Evolutionary conservation across 2,797 vertebrate species (phyloP).

Genomic region (Melanogrammus aeglefinus): DNA sequence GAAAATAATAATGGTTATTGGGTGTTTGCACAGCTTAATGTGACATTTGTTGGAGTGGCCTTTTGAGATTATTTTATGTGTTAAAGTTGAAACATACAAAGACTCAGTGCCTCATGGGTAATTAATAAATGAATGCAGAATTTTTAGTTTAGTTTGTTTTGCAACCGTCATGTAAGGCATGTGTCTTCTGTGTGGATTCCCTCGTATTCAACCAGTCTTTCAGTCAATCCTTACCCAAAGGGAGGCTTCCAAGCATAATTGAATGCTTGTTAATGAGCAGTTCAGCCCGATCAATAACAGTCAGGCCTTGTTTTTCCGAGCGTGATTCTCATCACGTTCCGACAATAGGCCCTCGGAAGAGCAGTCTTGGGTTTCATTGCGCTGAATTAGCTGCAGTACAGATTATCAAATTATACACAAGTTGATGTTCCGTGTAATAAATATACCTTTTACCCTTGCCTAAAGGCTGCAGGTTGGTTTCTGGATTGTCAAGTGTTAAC

Average conservation of each 20-base stretch:
- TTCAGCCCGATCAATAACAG: slow-evolving; percentile 1
- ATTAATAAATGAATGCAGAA: no score
- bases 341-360: slow-evolving; percentile 1
- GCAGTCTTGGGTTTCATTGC: neutral
- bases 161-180: no score
- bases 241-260: neutral
- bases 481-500: neutral
- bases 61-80: no score
- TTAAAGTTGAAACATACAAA: no score
- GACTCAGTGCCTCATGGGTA: no score
- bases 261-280: slow-evolving; percentile 10
- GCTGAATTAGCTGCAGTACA: neutral
- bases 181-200: neutral
- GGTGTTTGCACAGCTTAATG: no score
- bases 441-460: neutral
- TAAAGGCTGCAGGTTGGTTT: neutral
- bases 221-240: neutral
- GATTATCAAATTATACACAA: neutral
- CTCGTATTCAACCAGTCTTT: neutral
- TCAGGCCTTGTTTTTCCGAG: neutral
- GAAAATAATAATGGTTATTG: no score
- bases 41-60: no score
- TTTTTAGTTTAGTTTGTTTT: no score
- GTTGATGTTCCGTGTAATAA: neutral
- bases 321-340: neutral